Conservation (phyloP, 1,140 invertebrate species). For the Neotoxoptera formosana region DNA sequence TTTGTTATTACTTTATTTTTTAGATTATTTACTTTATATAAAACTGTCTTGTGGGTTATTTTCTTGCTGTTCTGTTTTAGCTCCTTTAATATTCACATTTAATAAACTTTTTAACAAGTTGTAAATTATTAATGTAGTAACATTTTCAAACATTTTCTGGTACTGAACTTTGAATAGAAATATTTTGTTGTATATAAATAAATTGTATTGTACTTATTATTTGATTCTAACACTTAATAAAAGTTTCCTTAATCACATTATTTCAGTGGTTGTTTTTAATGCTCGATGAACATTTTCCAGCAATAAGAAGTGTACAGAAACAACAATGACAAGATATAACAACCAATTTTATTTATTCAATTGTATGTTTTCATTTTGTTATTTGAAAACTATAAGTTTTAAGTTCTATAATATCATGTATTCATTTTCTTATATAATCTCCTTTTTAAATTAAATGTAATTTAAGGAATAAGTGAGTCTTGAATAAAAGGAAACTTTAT, state of each 20-base stretch:
- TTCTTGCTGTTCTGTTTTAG: not conserved
- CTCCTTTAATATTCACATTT: not conserved
- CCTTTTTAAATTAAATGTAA: not conserved
- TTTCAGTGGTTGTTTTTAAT: constrained; percentile 44
- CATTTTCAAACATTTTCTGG: not conserved
- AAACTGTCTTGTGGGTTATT: not conserved
- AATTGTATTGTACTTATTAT: not conserved
- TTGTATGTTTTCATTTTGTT: constrained; percentile 19
- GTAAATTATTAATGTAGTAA: not conserved
- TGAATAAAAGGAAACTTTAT: not conserved
- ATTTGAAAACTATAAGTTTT: not conserved
- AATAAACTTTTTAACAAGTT: not conserved
- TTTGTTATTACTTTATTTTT: not conserved
- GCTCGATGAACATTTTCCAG: not conserved
- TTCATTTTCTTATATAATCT: not conserved
- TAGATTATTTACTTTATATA: not conserved
- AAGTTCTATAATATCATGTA: constrained; percentile 2
- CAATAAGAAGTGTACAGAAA: not conserved
- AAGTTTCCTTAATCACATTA: not conserved
- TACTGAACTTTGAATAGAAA: not conserved
- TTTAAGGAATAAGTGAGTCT: not conserved
- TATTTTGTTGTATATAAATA: too few relatives aligned
- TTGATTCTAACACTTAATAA: not conserved
- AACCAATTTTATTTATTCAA: not conserved
- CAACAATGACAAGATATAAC: not conserved